These are phyloP conservation scores for Pandemis cinnamomeana DNA, from an alignment of 2,888 invertebrate genomes.

Conservation along the genomic window DNA sequence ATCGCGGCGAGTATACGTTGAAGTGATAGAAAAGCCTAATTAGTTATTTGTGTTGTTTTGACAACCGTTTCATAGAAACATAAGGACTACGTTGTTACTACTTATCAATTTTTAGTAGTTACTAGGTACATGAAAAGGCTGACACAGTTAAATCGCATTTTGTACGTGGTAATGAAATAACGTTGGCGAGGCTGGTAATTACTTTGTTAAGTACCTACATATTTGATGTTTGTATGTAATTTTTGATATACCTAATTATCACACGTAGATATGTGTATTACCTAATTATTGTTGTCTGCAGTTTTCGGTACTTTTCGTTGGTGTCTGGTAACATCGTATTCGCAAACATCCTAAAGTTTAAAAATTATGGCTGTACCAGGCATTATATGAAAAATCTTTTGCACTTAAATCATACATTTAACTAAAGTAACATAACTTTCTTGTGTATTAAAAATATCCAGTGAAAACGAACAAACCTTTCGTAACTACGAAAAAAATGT, in stretches of 20 bases:
- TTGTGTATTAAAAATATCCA: neutral
- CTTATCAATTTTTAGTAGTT: constrained; percentile 79
- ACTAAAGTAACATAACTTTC: constrained; percentile 3
- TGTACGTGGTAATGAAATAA: constrained; percentile 51
- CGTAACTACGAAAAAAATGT: constrained; percentile 44
- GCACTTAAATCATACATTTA: constrained; percentile 1
- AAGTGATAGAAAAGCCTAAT: constrained; percentile 82
- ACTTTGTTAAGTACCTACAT: constrained; percentile 36
- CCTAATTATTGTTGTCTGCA: constrained; percentile 34
- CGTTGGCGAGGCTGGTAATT: constrained; percentile 40
- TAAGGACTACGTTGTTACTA: constrained; percentile 76
- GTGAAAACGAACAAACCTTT: constrained; percentile 12
- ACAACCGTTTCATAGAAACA: constrained; percentile 82
- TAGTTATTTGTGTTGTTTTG: constrained; percentile 76
- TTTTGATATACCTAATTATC: constrained; percentile 37
- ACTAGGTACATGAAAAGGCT: constrained; percentile 81
- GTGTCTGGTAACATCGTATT: constrained; percentile 10
- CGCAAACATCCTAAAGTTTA: neutral
- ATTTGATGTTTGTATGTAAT: constrained; percentile 41
- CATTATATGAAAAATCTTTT: neutral
- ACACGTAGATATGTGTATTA: constrained; percentile 35
- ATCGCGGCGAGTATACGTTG: constrained; percentile 79
- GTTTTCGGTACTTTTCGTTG: constrained; percentile 25
- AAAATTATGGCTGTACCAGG: neutral
- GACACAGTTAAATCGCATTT: constrained; percentile 76